Evolutionary conservation across 2,113 vertebrate species (phyloP), one percentile per base, ranked within the genome.

Genomic region (Thalassoma bifasciatum): DNA sequence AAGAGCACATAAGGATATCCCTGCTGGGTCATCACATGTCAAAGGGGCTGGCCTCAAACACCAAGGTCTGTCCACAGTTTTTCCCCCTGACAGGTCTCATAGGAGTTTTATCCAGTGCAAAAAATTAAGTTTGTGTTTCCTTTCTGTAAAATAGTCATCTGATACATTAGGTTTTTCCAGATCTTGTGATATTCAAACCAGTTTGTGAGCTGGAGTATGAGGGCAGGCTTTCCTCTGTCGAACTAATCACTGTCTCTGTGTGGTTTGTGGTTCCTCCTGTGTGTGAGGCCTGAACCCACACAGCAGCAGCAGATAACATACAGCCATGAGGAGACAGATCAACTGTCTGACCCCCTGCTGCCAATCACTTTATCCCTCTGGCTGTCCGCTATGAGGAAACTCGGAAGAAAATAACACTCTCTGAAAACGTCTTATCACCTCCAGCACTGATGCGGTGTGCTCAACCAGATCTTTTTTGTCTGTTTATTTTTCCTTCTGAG

Each of bases 311-410:
- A 85, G 88, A 91, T 91, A 91, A 89, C 75, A 64, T 74, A 49
- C 68, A 70, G 81, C 81, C 34, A 54, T 22, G 68, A 85, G 79
- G 73, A 79, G 72, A 69, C 75, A 82, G 85, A 90, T 91, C 87
- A 79, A 63, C 82, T 54, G 84, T 36, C 82, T 80, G 77, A 85
- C 81, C 89, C 87, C 30, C 90, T 22, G 82, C 88, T 64, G 89
- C 66, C 84, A 52, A 22, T 88, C 87, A 88, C 86, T 86, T 90
- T 81, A 90, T 88, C 89, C 87, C 76, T 82, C 66, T 62, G 44
- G 77, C 42, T 1, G 58, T 77, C 82, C 68, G 66, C 76, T 77
- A 63, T 0, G 14, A 61, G 66, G 44, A 56, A 79, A 56, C 77
- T 66, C 49, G 37, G 56, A 47, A 26, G 42, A 13, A 44, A 68